Evolutionary conservation across 1,140 invertebrate species (phyloP).

Genomic region (Conopomorpha cramerella): DNA sequence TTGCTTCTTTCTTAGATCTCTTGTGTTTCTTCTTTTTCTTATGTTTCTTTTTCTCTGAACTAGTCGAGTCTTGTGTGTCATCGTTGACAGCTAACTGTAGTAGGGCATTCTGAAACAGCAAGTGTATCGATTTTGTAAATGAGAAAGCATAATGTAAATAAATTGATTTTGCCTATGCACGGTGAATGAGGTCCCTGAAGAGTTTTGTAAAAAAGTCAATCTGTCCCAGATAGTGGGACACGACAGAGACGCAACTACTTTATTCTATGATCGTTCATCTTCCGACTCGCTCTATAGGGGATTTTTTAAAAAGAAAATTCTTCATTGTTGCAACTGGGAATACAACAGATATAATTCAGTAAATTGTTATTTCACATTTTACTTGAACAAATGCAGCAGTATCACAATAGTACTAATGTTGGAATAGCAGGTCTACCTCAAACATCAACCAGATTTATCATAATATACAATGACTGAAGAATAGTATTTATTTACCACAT

Average conservation of each 20-base stretch:
- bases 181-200: background rate
- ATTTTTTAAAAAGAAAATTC: background rate
- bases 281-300: too few relatives aligned
- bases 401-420: background rate
- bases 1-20: constrained; percentile 44
- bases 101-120: constrained; percentile 31
- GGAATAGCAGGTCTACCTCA: background rate
- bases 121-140: background rate
- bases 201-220: background rate
- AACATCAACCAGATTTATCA: background rate
- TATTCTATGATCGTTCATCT: too few relatives aligned
- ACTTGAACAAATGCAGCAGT: background rate
- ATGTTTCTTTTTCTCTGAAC: constrained; percentile 21
- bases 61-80: constrained; percentile 11
- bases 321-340: background rate
- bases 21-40: constrained; percentile 53
- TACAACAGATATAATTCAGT: too few relatives aligned
- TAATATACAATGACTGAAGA: background rate
- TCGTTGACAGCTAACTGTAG: constrained; percentile 25
- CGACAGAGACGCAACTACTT: too few relatives aligned
- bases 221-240: background rate
- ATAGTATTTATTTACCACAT: constrained; percentile 22
- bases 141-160: background rate
- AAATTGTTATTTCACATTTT: too few relatives aligned
- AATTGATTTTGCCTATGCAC: background rate